Base-by-base conservation (phyloP, 2,888 invertebrate genomes). In the Polyommatus iphigenia region DNA sequence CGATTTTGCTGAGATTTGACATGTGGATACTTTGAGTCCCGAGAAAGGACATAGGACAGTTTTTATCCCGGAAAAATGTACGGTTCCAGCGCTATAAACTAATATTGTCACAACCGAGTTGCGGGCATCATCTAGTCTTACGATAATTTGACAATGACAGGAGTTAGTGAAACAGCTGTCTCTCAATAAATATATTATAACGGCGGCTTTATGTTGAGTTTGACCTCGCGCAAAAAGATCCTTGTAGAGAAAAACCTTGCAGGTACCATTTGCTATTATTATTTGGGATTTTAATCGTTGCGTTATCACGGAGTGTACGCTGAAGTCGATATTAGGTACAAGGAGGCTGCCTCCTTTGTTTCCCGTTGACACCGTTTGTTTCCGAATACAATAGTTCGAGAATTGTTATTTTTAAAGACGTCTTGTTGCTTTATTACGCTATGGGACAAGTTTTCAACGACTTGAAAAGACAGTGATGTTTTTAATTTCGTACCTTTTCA, bases 341-440 rank as follows among this genome's bases (percentile, higher is more conserved):
- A 84, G 85, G 84, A 85, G 85, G 71, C 78, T 78, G 24, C 41
- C 20, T 83, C 87, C 84, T 87, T 88, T 89, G 89, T 89, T 90
- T 88, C 88, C 87, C 86, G 87, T 87, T 87, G 86, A 87, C 88
- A 88, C 87, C 87, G 86, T 89, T 89, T 88, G 87, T 88, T 87
- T 85, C 83, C 83, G 81, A 81, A 85, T 84, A 86, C 84, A 86
- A 85, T 84, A 82, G 81, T 85, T 86, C 85, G 87, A 88, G 89
- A 88, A 89, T 87, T 86, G 83, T 85, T 83, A 82, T 83, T 86
- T 86, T 85, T 76, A 71, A 77, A 54, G 77, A 71, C 50, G 29
- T 77, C 77, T 41, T 71, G 41, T 54, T 71, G 50, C 10, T 78
- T 41, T 57, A 75, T 75, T 75, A 75, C 54, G 24, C 29, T 75